Percentiles rank a stretch among this genome's conserved stretches.
Conservation (phyloP, 2,113 vertebrate species). For the Cercocebus atys region DNA sequence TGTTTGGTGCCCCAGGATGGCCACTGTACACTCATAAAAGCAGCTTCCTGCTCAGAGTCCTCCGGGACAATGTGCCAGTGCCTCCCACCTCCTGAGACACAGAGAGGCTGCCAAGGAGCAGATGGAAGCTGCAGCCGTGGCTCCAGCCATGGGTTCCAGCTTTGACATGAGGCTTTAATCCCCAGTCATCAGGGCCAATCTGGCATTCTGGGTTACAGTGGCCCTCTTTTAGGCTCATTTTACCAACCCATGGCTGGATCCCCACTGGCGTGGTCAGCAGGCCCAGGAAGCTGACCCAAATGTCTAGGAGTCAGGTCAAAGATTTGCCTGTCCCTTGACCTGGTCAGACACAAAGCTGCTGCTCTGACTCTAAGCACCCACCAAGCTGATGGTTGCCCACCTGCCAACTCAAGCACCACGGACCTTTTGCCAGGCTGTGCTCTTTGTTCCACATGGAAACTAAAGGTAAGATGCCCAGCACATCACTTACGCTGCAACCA, state of each 20-base stretch:
- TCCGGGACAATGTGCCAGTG: fast-evolving
- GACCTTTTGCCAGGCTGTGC: background rate
- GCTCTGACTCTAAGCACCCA: background rate
- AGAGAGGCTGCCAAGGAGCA: background rate
- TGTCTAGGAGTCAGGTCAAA: background rate
- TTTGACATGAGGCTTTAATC: background rate
- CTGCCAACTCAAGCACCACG: background rate
- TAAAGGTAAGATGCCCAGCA: background rate
- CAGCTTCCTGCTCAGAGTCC: background rate
- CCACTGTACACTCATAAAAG: background rate
- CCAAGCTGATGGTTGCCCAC: too few relatives aligned
- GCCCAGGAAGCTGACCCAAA: fast-evolving
- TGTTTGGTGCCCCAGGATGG: too few relatives aligned
- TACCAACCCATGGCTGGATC: too few relatives aligned
- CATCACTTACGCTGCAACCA: background rate
- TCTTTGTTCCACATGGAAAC: background rate
- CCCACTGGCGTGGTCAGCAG: background rate
- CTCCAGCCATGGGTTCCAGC: too few relatives aligned
- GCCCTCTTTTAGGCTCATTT: background rate
- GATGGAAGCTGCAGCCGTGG: background rate
- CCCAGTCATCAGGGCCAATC: background rate
- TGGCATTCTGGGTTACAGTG: background rate
- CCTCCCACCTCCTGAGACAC: background rate
- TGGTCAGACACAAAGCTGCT: background rate
- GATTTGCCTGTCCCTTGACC: background rate